Evolutionary conservation across 2,888 invertebrate species (phyloP), one percentile per base, ranked within the genome.

Genomic region (Phengaris arion): DNA sequence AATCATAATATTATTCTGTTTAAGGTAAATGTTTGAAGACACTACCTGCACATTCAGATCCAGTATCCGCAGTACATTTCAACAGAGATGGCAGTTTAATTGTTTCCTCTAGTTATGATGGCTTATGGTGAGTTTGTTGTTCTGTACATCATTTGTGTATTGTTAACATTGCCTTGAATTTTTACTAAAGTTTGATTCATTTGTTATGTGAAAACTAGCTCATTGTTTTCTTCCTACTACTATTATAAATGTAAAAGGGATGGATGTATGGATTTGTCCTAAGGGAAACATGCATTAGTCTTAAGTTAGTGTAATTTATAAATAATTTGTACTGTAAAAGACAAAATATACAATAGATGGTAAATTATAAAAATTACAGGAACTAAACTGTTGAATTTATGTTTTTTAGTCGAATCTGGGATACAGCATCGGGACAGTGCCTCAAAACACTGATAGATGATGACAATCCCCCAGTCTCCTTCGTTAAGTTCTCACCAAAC

Each of bases 401-500:
- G 12, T 46, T 74, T 93, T 95, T 77, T 88, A 98, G 98, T 94
- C 98, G 99, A 85, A 99, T 99, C 85, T 99, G 99, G 99, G 99
- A 99, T 89, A 99, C 99, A 76, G 98, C 99, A 12, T 99, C 99
- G 69, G 99, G 99, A 0, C 99, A 99, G 89, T 99, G 99, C 91
- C 94, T 99, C 83, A 99, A 99, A 94, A 99, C 99, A 0, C 93
- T 99, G 22, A 99, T 99, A 84, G 99, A 99, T 87, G 99, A 99
- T 87, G 99, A 99, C 86, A 99, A 99, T 93, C 99, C 99, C 10
- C 99, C 99, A 0, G 99, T 99, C 10, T 99, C 99, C 8, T 99
- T 99, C 93, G 99, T 99, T 0, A 99, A 99, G 90, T 99, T 99
- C 93, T 99, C 99, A 74, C 99, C 99, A 0, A 99, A 99, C 90